Evolutionary conservation across 2,113 vertebrate genomes (phyloP).

Genomic region (Heloderma charlesbogerti): DNA sequence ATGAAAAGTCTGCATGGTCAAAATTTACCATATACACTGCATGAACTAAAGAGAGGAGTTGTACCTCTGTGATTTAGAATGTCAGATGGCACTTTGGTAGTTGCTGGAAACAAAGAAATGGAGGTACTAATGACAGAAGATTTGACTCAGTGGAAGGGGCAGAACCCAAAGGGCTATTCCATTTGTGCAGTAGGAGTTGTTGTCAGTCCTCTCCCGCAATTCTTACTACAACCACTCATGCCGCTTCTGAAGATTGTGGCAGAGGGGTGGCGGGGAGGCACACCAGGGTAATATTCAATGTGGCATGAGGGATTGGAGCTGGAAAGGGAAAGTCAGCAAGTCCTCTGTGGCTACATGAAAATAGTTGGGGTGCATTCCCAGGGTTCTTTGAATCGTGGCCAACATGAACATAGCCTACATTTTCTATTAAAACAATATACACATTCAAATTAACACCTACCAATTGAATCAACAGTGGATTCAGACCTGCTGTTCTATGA

Average conservation of each 20-base stretch:
- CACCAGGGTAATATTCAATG: background rate
- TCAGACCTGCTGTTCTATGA: too few species aligned
- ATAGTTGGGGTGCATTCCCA: background rate
- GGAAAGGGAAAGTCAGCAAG: background rate
- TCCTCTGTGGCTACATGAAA: background rate
- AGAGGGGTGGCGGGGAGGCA: too few species aligned
- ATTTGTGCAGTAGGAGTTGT: background rate
- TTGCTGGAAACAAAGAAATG: background rate
- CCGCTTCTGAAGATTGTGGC: background rate
- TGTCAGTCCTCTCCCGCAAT: background rate
- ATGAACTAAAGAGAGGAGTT: background rate
- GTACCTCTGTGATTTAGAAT: background rate
- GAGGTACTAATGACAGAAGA: background rate
- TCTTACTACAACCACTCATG: background rate
- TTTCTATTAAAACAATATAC: background rate
- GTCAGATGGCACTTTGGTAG: background rate
- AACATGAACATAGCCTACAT: background rate
- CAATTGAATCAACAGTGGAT: background rate
- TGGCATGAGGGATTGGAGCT: background rate
- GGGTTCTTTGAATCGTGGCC: background rate
- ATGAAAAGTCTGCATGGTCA: background rate
- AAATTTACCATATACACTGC: background rate
- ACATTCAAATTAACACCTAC: background rate
- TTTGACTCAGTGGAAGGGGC: background rate
- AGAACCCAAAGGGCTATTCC: background rate